Evolutionary conservation across 2,113 vertebrate genomes (phyloP), one percentile per base, ranked within the genome.

Genomic region (Tragulus kanchil): DNA sequence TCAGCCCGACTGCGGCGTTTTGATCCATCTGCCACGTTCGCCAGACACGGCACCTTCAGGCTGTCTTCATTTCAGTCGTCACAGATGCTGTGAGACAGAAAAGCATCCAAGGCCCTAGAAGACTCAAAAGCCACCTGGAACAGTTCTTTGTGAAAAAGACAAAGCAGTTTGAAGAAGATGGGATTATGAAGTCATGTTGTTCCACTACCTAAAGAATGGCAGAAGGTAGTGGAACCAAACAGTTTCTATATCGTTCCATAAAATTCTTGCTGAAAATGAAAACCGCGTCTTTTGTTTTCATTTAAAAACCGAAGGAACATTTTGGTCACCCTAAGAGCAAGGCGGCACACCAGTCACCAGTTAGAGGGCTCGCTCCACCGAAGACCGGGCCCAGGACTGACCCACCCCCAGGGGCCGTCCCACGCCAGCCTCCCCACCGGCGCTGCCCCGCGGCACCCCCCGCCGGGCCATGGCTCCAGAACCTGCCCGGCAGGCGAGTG

Each of bases 381-480:
- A 16, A 67, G 42, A 28, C 14, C 61, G 52, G 71, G n/a, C 16
- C 3, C 19, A 1, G 1, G 25, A 77, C 2, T 9, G 48, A 17
- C 73, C 36, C 36, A 36, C 36, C 36, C 36, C 36, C 2, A 36
- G 36, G 36, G 36, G 36, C 36, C 36, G 36, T 36, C 36, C 36
- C 26, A 3, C 28, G 11, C 50, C 9, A 3, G 52, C 67, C 52
- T 6, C 73, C 26, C 26, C 75, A 1, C 26, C 75, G 1, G 15
- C 26, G 1, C 61, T 7, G 9, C 45, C 10, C 0, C 17, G 59
- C 5, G 1, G 42, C 58, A 67, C 31, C 36, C 48, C 13, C 5
- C 13, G 15, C 28, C 61, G 21, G 67, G 67, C n/a, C 10, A 26
- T 9, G 6, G 21, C 71, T 25, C 71, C 42, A 61, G 48, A 17